Evolutionary conservation across 2,888 invertebrate species (phyloP), one percentile per base, ranked within the genome.

Genomic region (Chaitophorus viminalis): DNA sequence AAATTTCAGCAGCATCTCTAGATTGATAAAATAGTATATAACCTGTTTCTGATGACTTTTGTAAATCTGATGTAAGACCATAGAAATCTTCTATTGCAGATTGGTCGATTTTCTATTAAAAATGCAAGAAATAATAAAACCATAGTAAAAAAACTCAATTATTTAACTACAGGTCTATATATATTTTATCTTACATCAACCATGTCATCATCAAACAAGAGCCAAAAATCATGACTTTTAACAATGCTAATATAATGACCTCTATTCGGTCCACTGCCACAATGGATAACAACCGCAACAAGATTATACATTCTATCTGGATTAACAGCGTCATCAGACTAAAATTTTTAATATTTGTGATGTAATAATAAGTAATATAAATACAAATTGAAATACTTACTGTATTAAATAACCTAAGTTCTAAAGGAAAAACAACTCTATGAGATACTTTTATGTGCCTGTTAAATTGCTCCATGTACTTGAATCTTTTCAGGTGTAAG

Each of bases 241-340:
- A 99, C 99, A 92, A 99, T 98, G 92, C 98, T 98, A 92, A 99
- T 99, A 93, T 99, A 99, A 92, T 99, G 99, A 52, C 99, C 99
- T 89, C 99, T 94, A 93, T 99, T 99, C 90, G 99, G 99, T 82
- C 99, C 99, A 90, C 98, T 98, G 89, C 99, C 99, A 92, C 99
- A 99, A 93, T 99, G 99, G 91, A 99, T 98, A 90, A 99, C 99
- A 90, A 99, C 99, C 75, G 99, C 99, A 89, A 99, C 98, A 91
- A 99, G 93, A 93, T 99, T 99, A 92, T 99, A 99, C 91, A 99
- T 93, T 90, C 99, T 94, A 93, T 99, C 99, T 60, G 98, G 98
- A 93, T 99, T 98, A 89, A 98, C 96, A 39, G 99, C 99, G 93
- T 99, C 99, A 91, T 99, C 99, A 89, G 98, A 98, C 98, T 98